Evolutionary conservation across 1,140 invertebrate genomes (phyloP).

Genomic region (Ganaspis sp.): DNA sequence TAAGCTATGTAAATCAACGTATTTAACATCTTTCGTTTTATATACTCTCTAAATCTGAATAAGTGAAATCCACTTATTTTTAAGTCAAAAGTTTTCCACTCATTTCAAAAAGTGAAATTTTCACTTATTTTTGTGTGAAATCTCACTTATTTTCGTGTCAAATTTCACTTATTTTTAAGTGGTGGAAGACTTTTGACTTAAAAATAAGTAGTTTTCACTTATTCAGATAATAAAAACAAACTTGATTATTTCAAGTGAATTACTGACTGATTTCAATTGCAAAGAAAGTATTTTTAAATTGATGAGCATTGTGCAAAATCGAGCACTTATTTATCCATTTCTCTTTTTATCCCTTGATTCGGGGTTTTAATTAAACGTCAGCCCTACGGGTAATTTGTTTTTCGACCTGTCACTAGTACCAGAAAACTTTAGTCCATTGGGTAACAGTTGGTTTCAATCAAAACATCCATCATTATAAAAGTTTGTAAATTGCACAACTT

Average conservation of each 20-base stretch:
- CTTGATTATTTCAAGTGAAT: neutral
- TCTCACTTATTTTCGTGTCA: too few relatives aligned
- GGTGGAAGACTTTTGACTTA: too few relatives aligned
- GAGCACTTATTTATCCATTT: neutral
- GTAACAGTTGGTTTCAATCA: slow-evolving; percentile 55
- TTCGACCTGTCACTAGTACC: slow-evolving; percentile 33
- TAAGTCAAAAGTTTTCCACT: too few relatives aligned
- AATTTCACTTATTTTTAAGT: too few relatives aligned
- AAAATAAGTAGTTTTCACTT: too few relatives aligned
- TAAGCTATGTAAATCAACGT: too few relatives aligned
- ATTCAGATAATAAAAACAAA: neutral
- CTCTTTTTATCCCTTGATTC: neutral
- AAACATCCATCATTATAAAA: slow-evolving; percentile 7
- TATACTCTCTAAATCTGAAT: too few relatives aligned
- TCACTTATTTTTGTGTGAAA: too few relatives aligned
- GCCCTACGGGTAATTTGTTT: slow-evolving; percentile 40
- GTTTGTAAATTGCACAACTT: too few relatives aligned
- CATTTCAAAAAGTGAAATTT: too few relatives aligned
- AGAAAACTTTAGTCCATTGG: slow-evolving; percentile 44
- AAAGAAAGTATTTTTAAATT: neutral
- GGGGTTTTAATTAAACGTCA: slow-evolving; percentile 7
- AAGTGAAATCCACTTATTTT: too few relatives aligned
- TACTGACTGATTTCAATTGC: neutral
- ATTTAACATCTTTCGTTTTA: too few relatives aligned
- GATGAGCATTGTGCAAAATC: neutral